Evolutionary conservation across 2,113 vertebrate species (phyloP).

Genomic region (Chitala chitala): DNA sequence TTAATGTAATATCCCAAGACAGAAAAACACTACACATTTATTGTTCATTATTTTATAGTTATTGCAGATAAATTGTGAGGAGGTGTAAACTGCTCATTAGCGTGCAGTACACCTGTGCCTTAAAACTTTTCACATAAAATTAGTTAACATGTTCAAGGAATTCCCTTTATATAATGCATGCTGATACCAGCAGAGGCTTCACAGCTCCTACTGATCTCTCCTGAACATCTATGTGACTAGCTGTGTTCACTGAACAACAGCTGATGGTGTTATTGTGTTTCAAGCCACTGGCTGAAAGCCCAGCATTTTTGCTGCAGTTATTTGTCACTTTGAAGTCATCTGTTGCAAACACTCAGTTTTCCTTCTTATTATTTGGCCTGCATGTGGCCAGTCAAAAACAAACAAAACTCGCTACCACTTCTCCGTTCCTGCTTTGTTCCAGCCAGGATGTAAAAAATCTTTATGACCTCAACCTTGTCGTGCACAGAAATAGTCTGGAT

Average conservation of each 20-base stretch:
- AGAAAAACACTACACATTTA: not conserved
- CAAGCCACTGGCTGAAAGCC: not conserved
- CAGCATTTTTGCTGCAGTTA: not conserved
- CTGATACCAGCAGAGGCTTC: not conserved
- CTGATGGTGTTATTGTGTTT: not conserved
- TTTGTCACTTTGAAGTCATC: not conserved
- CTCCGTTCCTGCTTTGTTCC: not conserved
- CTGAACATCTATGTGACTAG: not conserved
- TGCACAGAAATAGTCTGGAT: no score
- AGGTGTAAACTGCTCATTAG: not conserved
- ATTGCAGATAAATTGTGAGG: not conserved
- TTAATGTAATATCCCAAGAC: conserved; percentile 14
- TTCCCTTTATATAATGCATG: not conserved
- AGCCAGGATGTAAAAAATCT: no score
- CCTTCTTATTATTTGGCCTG: not conserved
- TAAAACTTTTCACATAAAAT: not conserved
- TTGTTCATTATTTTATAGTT: not conserved
- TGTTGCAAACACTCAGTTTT: not conserved
- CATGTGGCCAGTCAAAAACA: not conserved
- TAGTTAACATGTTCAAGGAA: not conserved
- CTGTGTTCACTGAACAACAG: not conserved
- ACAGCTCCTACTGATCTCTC: not conserved
- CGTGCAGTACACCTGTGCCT: conserved; percentile 11
- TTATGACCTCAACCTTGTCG: no score
- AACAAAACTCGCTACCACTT: not conserved